Evolutionary conservation across 2,113 vertebrate genomes (phyloP).

Genomic region (Mormyrus lacerda): DNA sequence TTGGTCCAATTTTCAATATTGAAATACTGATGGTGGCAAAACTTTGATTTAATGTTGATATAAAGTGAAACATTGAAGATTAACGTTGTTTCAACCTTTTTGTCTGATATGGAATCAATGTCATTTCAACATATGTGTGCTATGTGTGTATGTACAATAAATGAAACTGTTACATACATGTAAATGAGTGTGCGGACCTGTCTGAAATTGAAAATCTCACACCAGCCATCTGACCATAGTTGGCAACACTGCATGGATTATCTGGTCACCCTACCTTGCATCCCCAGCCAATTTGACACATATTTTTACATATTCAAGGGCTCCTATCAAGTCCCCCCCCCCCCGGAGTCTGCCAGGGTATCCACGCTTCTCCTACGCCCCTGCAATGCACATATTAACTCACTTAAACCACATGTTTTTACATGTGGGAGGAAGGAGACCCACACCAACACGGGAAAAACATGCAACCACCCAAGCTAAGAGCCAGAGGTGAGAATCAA

Average conservation of each 20-base stretch:
- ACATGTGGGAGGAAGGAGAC: not conserved
- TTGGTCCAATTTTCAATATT: too few relatives aligned
- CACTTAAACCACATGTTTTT: not conserved
- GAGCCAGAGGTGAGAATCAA: not conserved
- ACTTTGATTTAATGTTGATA: too few relatives aligned
- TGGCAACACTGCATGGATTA: not conserved
- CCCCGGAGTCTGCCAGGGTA: not conserved
- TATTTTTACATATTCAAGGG: not conserved
- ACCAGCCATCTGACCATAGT: not conserved
- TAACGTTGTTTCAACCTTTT: too few relatives aligned
- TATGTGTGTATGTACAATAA: not conserved
- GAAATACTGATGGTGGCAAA: too few relatives aligned
- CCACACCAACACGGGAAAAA: not conserved
- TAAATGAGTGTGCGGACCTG: not conserved
- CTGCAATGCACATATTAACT: not conserved
- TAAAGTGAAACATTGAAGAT: too few relatives aligned
- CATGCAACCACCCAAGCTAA: not conserved
- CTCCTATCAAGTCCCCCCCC: not conserved
- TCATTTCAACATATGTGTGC: too few relatives aligned
- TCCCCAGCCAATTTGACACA: not conserved
- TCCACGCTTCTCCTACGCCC: not conserved
- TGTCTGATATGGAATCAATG: too few relatives aligned
- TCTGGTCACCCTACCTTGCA: not conserved
- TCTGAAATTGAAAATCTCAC: not conserved
- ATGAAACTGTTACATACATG: not conserved